A percentile compares a stretch with the other conserved stretches of the same genome.
Evolutionary conservation across 64 coral and sea anemone genomes (phyloP).

Genomic region (Catalaphyllia jardinei): DNA sequence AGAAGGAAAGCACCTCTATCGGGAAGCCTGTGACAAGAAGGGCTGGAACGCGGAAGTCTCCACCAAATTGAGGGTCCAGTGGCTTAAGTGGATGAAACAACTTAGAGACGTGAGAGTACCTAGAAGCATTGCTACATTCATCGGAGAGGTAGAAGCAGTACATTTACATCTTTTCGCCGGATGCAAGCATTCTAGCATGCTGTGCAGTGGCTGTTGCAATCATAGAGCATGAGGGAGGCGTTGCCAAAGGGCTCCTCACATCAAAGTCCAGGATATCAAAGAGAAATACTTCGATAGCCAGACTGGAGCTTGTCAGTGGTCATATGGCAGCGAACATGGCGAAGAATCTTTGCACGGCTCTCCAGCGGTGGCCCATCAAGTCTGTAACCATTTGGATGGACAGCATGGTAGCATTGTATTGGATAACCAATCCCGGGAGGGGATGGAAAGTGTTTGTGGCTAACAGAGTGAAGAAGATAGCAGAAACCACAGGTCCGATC

Average conservation of each 20-base stretch:
- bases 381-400: slow-evolving; percentile 63
- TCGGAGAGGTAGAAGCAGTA: not conserved
- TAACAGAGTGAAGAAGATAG: slow-evolving; percentile 69
- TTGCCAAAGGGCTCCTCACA: no score
- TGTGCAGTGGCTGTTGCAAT: slow-evolving; percentile 9
- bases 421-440: slow-evolving; percentile 50
- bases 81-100: slow-evolving; percentile 11
- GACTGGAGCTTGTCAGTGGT: slow-evolving; percentile 10
- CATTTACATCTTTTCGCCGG: slow-evolving; percentile 42
- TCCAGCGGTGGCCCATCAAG: slow-evolving; percentile 29
- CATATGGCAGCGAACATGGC: slow-evolving; percentile 58
- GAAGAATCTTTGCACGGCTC: slow-evolving; percentile 36
- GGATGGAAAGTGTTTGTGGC: slow-evolving; percentile 40
- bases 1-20: no score
- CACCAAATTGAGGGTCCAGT: no score
- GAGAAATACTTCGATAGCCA: no score
- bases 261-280: no score
- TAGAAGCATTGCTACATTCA: not conserved
- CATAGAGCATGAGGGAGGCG: not conserved
- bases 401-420: slow-evolving; percentile 63
- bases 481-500: slow-evolving; percentile 26
- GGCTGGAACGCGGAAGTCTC: no score
- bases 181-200: slow-evolving; percentile 42
- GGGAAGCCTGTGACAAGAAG: no score
- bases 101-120: not conserved